Percentiles rank a stretch among this genome's conserved stretches.
phyloP scores from a whole-genome alignment of 2,113 vertebrate species.

The Nerophis lumbriciformis region DNA sequence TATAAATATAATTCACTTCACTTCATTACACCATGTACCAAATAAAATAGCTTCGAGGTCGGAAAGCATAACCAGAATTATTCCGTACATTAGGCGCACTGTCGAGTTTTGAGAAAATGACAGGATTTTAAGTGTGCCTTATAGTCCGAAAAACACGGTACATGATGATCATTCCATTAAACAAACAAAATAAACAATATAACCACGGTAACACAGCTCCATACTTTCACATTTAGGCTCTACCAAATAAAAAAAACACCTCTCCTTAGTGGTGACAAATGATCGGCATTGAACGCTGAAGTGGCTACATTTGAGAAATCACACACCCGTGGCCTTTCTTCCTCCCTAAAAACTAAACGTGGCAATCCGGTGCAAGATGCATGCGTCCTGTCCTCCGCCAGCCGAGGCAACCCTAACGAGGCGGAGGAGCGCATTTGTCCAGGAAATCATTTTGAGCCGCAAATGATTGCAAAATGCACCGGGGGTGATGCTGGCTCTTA shows the following conservation, averaged over 20 bases:
- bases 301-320: constrained; percentile 13
- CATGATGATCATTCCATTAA: too few relatives aligned
- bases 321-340: constrained; percentile 20
- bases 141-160: too few relatives aligned
- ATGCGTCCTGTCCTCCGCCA: constrained; percentile 20
- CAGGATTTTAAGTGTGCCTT: too few relatives aligned
- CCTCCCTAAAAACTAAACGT: constrained; percentile 35
- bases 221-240: too few relatives aligned
- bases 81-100: too few relatives aligned
- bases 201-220: too few relatives aligned
- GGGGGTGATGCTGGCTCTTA: constrained; percentile 52
- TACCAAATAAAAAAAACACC: not conserved
- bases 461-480: constrained; percentile 61
- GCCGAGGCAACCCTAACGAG: constrained; percentile 58
- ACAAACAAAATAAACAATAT: too few relatives aligned
- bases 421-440: constrained; percentile 58
- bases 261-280: constrained; percentile 30
- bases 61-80: too few relatives aligned
- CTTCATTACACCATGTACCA: too few relatives aligned
- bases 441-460: constrained; percentile 55
- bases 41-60: too few relatives aligned
- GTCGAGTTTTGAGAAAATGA: too few relatives aligned
- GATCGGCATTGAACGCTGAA: constrained; percentile 36
- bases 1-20: too few relatives aligned
- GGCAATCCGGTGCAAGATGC: constrained; percentile 42